Base-by-base conservation (phyloP, 1,140 invertebrate species). In the Hormaphis cornu region DNA sequence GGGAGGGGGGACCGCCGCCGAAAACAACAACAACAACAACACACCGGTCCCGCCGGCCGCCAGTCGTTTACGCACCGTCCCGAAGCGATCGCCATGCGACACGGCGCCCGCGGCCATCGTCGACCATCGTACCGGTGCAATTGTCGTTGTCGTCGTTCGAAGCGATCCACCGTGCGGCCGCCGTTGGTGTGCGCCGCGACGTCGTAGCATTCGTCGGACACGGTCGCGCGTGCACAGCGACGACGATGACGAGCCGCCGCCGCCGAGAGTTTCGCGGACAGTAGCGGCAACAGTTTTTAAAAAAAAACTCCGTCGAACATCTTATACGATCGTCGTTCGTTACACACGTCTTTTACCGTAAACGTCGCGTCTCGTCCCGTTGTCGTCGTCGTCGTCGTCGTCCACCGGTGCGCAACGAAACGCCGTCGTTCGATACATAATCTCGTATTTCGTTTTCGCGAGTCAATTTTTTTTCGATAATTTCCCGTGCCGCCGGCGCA, bases 11-110 rank as follows among this genome's bases (percentile, higher is more conserved):
- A 28, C 59, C 30, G 40, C 24, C 24, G 12, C n/a, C 12, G 24
- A 1, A 12, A 26, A 2, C 24, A 26, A 24, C 14, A 35, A n/a
- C 10, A 42, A 10, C n/a, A 10, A 22, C 35, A 6, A 22, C n/a
- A 46, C 59, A 61, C 35, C 37, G 26, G 58, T 42, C 14, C n/a
- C n/a, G n/a, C n/a, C n/a, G n/a, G 3, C 14, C 42, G 46, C 28
- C 50, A 56, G 52, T 40, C 16, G 40, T 26, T 24, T 26, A 12
- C 52, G 20, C 33, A 30, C 48, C 22, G 50, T 53, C 26, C 8
- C 33, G 14, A 56, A 35, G 26, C 35, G 33, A 28, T 54, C 66
- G 50, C 24, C 66, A 53, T 54, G 66, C 66, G 16, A 69, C 16
- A 69, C 48, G 66, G 48, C 48, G 66, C 22, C 44, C 22, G 66